phyloP scores from a whole-genome alignment of 1,140 invertebrate species.

The Camponotus floridanus region DNA sequence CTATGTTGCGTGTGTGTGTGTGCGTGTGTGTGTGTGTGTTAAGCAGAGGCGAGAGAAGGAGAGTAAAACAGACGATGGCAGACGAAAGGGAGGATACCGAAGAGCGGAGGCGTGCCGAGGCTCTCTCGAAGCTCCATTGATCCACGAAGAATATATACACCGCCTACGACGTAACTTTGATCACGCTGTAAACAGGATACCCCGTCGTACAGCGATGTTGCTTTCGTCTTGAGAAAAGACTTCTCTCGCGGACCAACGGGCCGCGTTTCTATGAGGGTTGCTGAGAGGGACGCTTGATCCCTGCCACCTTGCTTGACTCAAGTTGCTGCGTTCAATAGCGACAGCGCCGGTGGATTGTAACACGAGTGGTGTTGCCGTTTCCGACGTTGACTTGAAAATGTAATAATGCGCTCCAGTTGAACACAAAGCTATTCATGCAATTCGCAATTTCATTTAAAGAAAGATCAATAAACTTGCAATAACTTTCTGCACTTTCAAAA shows the following conservation, averaged over 20 bases:
- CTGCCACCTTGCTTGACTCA: constrained; percentile 21
- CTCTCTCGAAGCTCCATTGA: constrained; percentile 68
- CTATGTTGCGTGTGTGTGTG: too few relatives aligned
- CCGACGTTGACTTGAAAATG: neutral
- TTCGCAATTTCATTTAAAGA: neutral
- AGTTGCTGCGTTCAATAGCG: constrained; percentile 26
- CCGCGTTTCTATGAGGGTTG: neutral
- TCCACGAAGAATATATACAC: constrained; percentile 71
- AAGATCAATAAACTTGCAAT: neutral
- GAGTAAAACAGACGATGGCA: constrained; percentile 22
- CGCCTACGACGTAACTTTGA: constrained; percentile 72
- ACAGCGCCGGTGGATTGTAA: constrained; percentile 9
- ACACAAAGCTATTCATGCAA: constrained; percentile 9
- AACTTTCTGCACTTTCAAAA: neutral
- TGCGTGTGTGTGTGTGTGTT: neutral
- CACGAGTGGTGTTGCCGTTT: constrained; percentile 15
- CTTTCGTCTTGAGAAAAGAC: constrained; percentile 47
- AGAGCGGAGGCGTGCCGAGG: constrained; percentile 46
- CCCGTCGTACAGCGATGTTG: constrained; percentile 28
- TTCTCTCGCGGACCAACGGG: constrained; percentile 14
- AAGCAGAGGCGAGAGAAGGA: constrained; percentile 10
- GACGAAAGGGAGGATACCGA: constrained; percentile 57
- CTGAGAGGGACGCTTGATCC: constrained; percentile 26
- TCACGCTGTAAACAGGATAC: constrained; percentile 71
- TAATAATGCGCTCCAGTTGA: constrained; percentile 24